A percentile compares a stretch with the other conserved stretches of the same genome.
Conservation (phyloP, 1,140 invertebrate species). For the Leptinotarsa texana region DNA sequence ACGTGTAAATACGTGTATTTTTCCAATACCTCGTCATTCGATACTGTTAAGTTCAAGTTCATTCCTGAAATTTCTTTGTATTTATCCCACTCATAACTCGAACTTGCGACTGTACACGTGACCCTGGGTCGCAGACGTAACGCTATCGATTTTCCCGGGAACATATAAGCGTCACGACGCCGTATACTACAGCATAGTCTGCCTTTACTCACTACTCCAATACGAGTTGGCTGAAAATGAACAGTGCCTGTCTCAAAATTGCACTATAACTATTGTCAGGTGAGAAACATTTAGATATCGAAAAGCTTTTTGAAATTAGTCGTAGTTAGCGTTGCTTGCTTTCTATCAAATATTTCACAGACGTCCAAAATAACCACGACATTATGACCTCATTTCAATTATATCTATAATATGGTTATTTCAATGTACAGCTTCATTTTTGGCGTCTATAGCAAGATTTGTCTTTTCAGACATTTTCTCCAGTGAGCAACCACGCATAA, state of each 20-base stretch:
- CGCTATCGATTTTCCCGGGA: constrained; percentile 35
- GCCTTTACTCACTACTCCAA: not conserved
- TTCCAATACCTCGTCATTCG: too few relatives aligned
- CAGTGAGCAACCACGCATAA: too few relatives aligned
- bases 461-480: too few relatives aligned
- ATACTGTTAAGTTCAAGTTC: not conserved
- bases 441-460: too few relatives aligned
- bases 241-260: not conserved
- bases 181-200: constrained; percentile 26
- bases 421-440: too few relatives aligned
- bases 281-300: not conserved
- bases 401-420: too few relatives aligned
- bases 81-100: not conserved
- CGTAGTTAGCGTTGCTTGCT: too few relatives aligned
- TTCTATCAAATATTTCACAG: too few relatives aligned
- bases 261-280: not conserved
- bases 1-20: too few relatives aligned
- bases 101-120: constrained; percentile 16
- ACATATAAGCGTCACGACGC: constrained; percentile 32
- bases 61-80: not conserved
- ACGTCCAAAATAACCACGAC: too few relatives aligned
- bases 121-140: constrained; percentile 31
- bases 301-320: too few relatives aligned
- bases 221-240: not conserved
- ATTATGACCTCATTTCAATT: too few relatives aligned